Conservation (phyloP, 2,888 invertebrate genomes). For the Crepidodera aurea region DNA sequence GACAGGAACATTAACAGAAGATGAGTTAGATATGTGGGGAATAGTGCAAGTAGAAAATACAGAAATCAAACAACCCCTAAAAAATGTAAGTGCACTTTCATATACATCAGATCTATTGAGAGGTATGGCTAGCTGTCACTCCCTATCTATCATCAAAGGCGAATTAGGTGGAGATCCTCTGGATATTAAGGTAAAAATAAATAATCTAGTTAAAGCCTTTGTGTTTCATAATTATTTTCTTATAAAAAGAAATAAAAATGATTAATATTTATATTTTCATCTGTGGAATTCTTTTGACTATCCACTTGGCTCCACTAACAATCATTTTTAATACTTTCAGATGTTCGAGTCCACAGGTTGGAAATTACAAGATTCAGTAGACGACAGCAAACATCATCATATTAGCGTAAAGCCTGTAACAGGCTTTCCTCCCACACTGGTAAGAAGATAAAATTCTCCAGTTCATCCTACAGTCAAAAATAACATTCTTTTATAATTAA, state of each 20-base stretch:
- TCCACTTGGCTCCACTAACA: too few species aligned
- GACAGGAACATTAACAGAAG: slow-evolving; percentile 97
- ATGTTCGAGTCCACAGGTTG: slow-evolving; percentile 96
- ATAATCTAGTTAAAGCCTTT: too few species aligned
- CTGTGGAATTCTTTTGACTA: too few species aligned
- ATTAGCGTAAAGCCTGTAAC: slow-evolving; percentile 73
- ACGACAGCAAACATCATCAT: slow-evolving; percentile 80
- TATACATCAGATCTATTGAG: slow-evolving; percentile 56
- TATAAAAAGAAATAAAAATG: too few species aligned
- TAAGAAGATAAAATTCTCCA: slow-evolving; percentile 16
- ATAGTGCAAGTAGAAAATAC: slow-evolving; percentile 70
- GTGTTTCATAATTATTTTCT: neutral
- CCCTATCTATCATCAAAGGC: slow-evolving; percentile 86
- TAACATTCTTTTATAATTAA: too few species aligned
- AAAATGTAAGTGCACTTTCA: slow-evolving; percentile 45
- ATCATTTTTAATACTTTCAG: too few species aligned
- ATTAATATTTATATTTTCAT: too few species aligned
- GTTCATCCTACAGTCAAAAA: too few species aligned
- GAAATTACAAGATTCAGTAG: slow-evolving; percentile 84
- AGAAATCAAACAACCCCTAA: slow-evolving; percentile 47
- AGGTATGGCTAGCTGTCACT: slow-evolving; percentile 93
- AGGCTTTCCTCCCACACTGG: neutral
- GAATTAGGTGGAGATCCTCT: slow-evolving; percentile 91
- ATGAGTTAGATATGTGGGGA: slow-evolving; percentile 96
- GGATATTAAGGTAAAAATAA: slow-evolving; percentile 82